Base-by-base conservation (phyloP, 2,113 vertebrate species). In the Acrocephalus arundinaceus region DNA sequence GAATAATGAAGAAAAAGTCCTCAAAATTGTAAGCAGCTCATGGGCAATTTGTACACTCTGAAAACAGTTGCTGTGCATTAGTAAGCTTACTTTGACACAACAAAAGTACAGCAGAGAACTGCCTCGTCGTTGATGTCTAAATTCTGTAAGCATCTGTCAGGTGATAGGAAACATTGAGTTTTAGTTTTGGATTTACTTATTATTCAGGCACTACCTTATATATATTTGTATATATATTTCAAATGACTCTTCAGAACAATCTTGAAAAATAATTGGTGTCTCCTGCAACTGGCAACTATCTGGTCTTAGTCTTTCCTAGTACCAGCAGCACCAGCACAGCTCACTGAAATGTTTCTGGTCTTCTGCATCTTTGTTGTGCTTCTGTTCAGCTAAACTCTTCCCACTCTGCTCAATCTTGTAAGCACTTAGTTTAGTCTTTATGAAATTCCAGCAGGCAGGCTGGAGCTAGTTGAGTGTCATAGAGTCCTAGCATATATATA, bases 1-100 rank as follows among this genome's bases (percentile, higher is more conserved):
- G 89, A 96, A 96, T 96, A 92, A 95, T 70, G 85, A 91, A 92
- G 67, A 82, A 94, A 94, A 96, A 91, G 82, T 94, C 77, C 74
- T 65, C 84, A 85, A 91, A 94, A 89, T 39, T 87, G 49, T 91
- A 73, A 91, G 78, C 62, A 67, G 78, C 85, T 96, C 78, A 54
- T 51, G 74, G 46, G 58, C 70, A 91, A 94, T 62, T 87, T 94
- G 61, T 89, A 45, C 70, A 54, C 15, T 82, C 46, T 94, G 74
- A 72, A 87, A 91, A 91, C 23, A 66, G 78, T 87, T 75, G 54
- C 54, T 85, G 54, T 87, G 49, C 46, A 43, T 76, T 85, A 79
- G 45, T 61, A 61, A 79, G 57, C 41, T 86, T 78, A n/a, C 24
- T 89, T 78, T 52, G 72, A 58, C 61, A 57, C 8, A 68, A 76